Conservation (phyloP, 23 tunicate species). For the Styela clava region DNA sequence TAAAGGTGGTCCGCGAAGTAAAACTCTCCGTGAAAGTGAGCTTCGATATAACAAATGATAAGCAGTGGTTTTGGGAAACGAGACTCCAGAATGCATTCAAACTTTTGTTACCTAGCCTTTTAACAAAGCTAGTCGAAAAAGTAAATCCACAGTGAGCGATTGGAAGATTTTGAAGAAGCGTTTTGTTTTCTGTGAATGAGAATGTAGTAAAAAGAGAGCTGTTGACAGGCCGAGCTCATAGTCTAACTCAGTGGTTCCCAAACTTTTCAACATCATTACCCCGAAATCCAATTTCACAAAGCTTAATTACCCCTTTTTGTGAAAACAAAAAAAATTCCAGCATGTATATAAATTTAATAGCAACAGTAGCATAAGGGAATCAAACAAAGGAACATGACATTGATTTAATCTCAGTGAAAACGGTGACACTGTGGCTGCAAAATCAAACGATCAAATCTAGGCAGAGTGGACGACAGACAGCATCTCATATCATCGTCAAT, state of each 20-base stretch:
- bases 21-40: too few species aligned
- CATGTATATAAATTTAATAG: not conserved
- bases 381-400: constrained; percentile 9
- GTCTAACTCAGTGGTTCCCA: not conserved
- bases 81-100: too few species aligned
- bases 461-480: constrained; percentile 36
- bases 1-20: too few species aligned
- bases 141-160: too few species aligned
- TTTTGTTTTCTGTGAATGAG: too few species aligned
- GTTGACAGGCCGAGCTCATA: too few species aligned
- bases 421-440: constrained; percentile 33
- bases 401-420: constrained; percentile 18
- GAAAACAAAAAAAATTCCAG: not conserved
- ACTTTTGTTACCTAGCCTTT: too few species aligned
- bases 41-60: too few species aligned
- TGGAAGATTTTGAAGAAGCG: too few species aligned
- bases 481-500: constrained; percentile 44
- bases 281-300: not conserved
- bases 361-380: constrained; percentile 3
- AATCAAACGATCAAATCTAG: constrained; percentile 40
- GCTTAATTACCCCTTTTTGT: constrained; percentile 1
- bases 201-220: too few species aligned
- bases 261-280: constrained; percentile 2
- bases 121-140: too few species aligned
- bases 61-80: too few species aligned